Percentiles rank a stretch among this genome's conserved stretches.
Conservation (phyloP, 2,888 invertebrate genomes). For the Napeogenes sylphis region DNA sequence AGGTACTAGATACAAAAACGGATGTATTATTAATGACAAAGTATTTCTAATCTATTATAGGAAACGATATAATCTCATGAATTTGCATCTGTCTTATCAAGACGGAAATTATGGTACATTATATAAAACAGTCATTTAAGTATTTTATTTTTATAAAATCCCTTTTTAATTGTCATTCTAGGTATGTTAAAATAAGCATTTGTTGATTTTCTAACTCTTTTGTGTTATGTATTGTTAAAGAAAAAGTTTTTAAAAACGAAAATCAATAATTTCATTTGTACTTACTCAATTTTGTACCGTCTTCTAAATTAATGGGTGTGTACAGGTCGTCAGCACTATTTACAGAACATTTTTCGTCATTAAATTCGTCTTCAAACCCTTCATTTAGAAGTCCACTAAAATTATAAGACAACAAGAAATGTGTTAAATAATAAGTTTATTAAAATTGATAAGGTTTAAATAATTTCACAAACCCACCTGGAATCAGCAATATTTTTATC, state of each 20-base stretch:
- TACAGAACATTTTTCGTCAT: conserved; percentile 45
- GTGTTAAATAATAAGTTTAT: neutral
- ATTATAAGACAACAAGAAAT: conserved; percentile 19
- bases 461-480: conserved; percentile 51
- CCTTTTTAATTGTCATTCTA: no score
- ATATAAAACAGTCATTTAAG: no score
- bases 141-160: no score
- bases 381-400: conserved; percentile 64
- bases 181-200: no score
- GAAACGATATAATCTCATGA: no score
- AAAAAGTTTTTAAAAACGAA: neutral
- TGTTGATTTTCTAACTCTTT: no score
- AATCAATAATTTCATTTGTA: conserved; percentile 14
- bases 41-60: no score
- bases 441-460: neutral
- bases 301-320: conserved; percentile 65
- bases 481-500: conserved; percentile 72
- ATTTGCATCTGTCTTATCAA: no score
- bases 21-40: no score
- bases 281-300: conserved; percentile 65
- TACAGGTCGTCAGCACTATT: conserved; percentile 55
- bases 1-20: no score
- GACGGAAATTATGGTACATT: no score
- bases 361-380: conserved; percentile 57
- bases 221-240: no score